Evolutionary conservation across 2,888 invertebrate genomes (phyloP).

Genomic region (Synanthedon tipuliformis): DNA sequence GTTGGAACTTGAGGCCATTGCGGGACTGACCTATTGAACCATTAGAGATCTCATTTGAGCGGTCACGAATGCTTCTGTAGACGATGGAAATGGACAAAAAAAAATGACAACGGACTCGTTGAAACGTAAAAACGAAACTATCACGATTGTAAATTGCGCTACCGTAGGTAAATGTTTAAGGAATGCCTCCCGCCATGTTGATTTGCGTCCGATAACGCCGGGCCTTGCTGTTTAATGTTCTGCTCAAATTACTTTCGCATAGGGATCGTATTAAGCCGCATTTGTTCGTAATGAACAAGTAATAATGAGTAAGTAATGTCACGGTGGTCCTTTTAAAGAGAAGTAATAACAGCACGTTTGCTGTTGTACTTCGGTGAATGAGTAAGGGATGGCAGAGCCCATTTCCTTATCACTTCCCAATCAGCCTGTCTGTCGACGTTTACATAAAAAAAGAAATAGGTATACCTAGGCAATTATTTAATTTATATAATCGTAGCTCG

Average conservation of each 20-base stretch:
- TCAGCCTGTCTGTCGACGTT: no score
- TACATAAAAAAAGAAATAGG: no score
- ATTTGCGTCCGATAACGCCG: constrained; percentile 58
- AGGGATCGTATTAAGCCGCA: constrained; percentile 37
- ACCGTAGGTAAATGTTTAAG: constrained; percentile 40
- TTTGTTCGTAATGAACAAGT: constrained; percentile 50
- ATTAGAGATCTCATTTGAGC: constrained; percentile 24
- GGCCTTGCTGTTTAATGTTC: constrained; percentile 50
- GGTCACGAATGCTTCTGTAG: constrained; percentile 32
- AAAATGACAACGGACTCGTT: constrained; percentile 41
- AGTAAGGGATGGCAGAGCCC: no score
- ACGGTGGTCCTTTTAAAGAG: no score
- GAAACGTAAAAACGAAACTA: constrained; percentile 62
- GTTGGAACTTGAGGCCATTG: no score
- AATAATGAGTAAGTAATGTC: constrained; percentile 8
- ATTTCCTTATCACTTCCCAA: no score
- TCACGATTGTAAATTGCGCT: constrained; percentile 53
- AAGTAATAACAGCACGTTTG: no score
- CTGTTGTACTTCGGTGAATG: no score
- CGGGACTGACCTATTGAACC: constrained; percentile 34
- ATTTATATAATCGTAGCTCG: constrained; percentile 25
- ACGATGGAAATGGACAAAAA: constrained; percentile 39
- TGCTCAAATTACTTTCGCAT: constrained; percentile 54
- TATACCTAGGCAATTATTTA: constrained; percentile 11
- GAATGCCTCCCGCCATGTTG: constrained; percentile 51